These are phyloP conservation scores for Microtus pennsylvanicus DNA, from an alignment of 2,113 vertebrate species.

Conservation along the genomic window DNA sequence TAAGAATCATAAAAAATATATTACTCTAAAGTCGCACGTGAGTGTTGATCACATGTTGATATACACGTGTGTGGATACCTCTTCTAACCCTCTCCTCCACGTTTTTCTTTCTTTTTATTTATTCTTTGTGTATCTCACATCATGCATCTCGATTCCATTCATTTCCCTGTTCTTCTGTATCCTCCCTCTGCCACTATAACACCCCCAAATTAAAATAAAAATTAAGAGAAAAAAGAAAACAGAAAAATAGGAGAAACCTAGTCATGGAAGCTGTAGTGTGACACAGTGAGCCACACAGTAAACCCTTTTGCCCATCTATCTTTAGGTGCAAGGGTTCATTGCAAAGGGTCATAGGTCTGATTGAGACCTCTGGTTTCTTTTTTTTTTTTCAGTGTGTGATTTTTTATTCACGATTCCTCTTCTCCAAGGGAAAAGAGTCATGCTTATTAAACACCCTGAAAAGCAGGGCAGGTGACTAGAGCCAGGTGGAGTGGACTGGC, in stretches of 20 bases:
- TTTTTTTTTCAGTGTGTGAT: too few species aligned
- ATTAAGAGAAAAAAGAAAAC: not conserved
- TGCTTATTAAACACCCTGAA: too few species aligned
- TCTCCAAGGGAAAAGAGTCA: too few species aligned
- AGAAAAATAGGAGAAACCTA: not conserved
- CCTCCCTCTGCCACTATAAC: not conserved
- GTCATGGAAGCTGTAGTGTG: not conserved
- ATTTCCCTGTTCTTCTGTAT: not conserved
- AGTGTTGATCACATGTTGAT: not conserved
- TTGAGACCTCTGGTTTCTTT: not conserved
- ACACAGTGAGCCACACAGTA: not conserved
- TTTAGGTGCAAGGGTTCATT: not conserved
- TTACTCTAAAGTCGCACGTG: not conserved
- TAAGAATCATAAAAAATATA: not conserved
- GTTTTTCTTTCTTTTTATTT: not conserved
- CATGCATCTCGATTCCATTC: not conserved
- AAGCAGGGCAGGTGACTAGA: too few species aligned
- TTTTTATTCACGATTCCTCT: too few species aligned
- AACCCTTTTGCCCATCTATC: not conserved
- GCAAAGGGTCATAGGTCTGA: not conserved
- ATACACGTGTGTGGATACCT: not conserved
- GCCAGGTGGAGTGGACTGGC: too few species aligned
- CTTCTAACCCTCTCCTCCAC: too few species aligned
- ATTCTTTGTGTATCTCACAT: not conserved
- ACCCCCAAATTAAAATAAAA: not conserved